Conservation (phyloP, 37 sponge, comb jelly and placozoan species). For the Ianthella basta region DNA sequence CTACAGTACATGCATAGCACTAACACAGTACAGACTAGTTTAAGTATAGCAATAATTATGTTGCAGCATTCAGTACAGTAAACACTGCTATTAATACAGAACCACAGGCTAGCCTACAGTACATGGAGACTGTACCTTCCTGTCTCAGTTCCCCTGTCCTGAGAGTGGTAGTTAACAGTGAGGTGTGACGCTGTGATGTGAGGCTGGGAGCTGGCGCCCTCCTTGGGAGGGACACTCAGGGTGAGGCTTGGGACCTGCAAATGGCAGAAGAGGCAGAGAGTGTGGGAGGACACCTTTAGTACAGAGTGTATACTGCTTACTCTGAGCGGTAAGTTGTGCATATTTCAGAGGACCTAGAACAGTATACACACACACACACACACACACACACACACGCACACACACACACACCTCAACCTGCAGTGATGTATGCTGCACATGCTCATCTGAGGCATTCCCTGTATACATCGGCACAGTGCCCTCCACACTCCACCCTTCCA, state of each 20-base stretch:
- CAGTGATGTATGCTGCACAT: slow-evolving; percentile 15
- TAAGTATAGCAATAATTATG: too few relatives aligned
- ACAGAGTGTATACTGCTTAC: too few relatives aligned
- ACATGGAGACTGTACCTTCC: slow-evolving; percentile 9
- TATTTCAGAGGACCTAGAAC: too few relatives aligned
- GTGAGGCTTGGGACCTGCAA: background rate
- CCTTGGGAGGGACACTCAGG: background rate
- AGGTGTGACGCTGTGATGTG: background rate
- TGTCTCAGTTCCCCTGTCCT: slow-evolving; percentile 9
- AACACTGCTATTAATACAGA: slow-evolving; percentile 17
- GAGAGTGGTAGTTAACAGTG: slow-evolving; percentile 24
- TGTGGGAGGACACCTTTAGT: too few relatives aligned
- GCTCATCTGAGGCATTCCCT: slow-evolving; percentile 53
- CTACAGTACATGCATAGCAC: background rate
- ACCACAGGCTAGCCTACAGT: background rate
- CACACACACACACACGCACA: too few relatives aligned
- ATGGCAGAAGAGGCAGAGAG: background rate
- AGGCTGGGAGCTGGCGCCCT: background rate
- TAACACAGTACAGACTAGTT: background rate
- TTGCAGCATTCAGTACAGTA: too few relatives aligned
- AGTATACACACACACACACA: too few relatives aligned
- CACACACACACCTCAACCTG: slow-evolving; percentile 15
- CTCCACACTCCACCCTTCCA: background rate
- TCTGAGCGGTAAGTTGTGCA: too few relatives aligned
- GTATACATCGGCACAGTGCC: slow-evolving; percentile 63